Base-by-base conservation (phyloP, 2,113 vertebrate species). In the Panthera uncia region DNA sequence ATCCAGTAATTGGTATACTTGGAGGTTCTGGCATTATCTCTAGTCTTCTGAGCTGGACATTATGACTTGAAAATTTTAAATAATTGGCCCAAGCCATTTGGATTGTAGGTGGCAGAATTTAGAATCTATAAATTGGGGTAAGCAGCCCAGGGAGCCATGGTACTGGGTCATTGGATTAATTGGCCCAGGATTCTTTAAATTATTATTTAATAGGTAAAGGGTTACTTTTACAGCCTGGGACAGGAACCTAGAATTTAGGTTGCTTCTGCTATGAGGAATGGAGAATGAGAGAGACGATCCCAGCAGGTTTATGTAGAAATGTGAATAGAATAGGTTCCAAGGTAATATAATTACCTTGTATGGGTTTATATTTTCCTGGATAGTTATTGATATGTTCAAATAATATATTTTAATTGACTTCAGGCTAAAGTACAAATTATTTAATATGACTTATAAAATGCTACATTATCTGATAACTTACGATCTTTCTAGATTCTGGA, bases 361-460 rank as follows among this genome's bases (percentile, higher is more conserved):
- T 79, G 33, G 31, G 65, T 78, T 96, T 73, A 4, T 88, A 57
- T 93, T 93, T 71, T 89, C 13, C 52, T 29, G 79, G 14, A 18
- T 84, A 63, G 11, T 79, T 83, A 41, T 79, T 97, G 79, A 63
- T n/a, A 65, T 38, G 0, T 74, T 95, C 52, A 68, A 52, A 79
- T 48, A 69, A 38, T 21, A n/a, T 74, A 33, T 82, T 94, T 96
- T 33, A 27, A 48, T 50, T 83, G 38, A 13, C 29, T 86, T 87
- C 25, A 73, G 23, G 29, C 79, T 97, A 76, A 96, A 98, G 97
- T 95, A 68, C 50, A 93, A 76, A 69, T 84, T 80, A 12, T 80
- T 57, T n/a, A 38, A 33, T 41, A 29, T 85, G 10, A 57, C 66
- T 91, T 92, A 55, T 21, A 96, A 81, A 93, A 68, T 89, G 11